These are phyloP conservation scores for Petaurus breviceps DNA, from an alignment of 2,113 vertebrate species.

Conservation along the genomic window DNA sequence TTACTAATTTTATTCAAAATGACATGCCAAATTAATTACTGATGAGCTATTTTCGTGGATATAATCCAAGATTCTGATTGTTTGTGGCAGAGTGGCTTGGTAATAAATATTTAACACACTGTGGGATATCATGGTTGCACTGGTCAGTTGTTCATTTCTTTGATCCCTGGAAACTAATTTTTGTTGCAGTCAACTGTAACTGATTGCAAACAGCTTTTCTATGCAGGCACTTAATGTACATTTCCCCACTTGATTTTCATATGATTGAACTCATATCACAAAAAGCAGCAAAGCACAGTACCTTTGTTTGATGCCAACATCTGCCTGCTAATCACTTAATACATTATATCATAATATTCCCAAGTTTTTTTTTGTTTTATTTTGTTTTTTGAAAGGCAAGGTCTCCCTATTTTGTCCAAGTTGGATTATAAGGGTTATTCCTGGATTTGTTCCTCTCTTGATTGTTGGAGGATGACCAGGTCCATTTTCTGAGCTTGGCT, in stretches of 20 bases:
- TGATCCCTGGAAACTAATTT: slow-evolving; percentile 85
- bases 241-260: slow-evolving; percentile 78
- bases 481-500: neutral
- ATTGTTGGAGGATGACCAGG: neutral
- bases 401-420: neutral
- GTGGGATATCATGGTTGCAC: slow-evolving; percentile 78
- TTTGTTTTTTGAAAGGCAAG: neutral
- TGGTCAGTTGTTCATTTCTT: slow-evolving; percentile 84
- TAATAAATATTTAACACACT: slow-evolving; percentile 84
- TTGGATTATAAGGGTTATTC: neutral
- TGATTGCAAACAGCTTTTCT: slow-evolving; percentile 77
- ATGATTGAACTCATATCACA: slow-evolving; percentile 68
- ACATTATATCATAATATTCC: slow-evolving; percentile 59
- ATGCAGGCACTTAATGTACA: slow-evolving; percentile 71
- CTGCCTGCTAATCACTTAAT: slow-evolving; percentile 64
- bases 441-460: neutral
- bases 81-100: slow-evolving; percentile 75
- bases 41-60: slow-evolving; percentile 78
- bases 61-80: slow-evolving; percentile 78
- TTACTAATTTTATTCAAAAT: slow-evolving; percentile 83
- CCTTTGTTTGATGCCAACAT: slow-evolving; percentile 40
- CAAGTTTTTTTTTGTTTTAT: slow-evolving; percentile 53
- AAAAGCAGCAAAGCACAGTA: slow-evolving; percentile 61
- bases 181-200: slow-evolving; percentile 84
- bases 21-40: slow-evolving; percentile 83